These are phyloP conservation scores for Columba janthina DNA, from an alignment of 2,113 vertebrate species.

Conservation along the genomic window DNA sequence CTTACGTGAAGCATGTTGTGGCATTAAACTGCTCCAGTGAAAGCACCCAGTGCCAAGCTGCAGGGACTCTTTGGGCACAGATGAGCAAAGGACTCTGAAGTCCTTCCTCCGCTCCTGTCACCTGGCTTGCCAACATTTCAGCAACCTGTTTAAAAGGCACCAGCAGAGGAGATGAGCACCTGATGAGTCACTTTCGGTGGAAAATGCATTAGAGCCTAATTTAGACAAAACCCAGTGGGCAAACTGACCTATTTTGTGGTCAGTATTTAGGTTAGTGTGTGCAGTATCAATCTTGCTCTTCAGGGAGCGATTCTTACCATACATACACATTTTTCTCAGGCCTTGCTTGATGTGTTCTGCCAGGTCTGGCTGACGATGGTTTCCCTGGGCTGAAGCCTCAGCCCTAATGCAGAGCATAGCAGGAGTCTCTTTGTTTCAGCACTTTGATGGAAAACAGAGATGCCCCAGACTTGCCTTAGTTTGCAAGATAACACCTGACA, in stretches of 20 bases:
- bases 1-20: neutral
- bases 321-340: fast-evolving
- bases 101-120: neutral
- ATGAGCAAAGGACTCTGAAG: neutral
- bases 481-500: neutral
- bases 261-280: neutral
- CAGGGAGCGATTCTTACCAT: neutral
- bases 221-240: neutral
- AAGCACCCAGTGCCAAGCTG: neutral
- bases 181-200: neutral
- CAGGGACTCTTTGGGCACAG: fast-evolving
- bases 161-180: neutral
- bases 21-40: neutral
- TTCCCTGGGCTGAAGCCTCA: neutral
- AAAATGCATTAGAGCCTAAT: neutral
- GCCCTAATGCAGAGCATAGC: neutral
- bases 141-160: neutral
- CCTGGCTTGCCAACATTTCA: neutral
- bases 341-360: neutral
- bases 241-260: neutral
- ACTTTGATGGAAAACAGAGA: neutral
- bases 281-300: neutral
- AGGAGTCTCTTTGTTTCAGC: neutral
- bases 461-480: neutral
- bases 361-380: neutral